Evolutionary conservation across 2,888 invertebrate genomes (phyloP).

Genomic region (Conomelus anceps): DNA sequence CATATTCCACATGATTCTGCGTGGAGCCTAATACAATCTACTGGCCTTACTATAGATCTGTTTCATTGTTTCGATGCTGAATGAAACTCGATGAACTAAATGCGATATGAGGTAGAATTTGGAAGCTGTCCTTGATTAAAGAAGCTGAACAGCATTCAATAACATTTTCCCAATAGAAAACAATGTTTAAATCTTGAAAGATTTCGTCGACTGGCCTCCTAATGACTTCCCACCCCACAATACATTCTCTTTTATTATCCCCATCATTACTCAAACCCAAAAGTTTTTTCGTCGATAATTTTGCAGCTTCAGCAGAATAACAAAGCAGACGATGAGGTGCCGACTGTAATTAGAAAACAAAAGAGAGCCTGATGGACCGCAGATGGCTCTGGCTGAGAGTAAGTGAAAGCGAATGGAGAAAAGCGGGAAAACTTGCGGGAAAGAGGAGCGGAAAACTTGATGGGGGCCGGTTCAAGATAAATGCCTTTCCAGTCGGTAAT

Average conservation of each 20-base stretch:
- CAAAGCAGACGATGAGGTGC: background rate
- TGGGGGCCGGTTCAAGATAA: slow-evolving; percentile 2
- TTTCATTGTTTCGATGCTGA: too few species aligned
- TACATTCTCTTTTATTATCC: background rate
- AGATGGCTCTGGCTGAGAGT: background rate
- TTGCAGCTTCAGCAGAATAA: background rate
- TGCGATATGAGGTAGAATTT: background rate
- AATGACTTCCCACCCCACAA: background rate
- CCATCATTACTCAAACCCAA: background rate
- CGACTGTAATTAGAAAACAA: slow-evolving; percentile 9
- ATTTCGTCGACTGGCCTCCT: background rate
- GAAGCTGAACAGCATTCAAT: background rate
- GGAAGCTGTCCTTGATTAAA: background rate
- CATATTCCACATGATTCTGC: too few species aligned
- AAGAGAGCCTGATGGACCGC: background rate
- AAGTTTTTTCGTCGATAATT: background rate
- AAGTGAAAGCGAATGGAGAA: background rate
- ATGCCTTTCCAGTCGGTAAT: slow-evolving; percentile 1
- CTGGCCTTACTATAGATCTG: too few species aligned
- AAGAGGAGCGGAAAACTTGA: slow-evolving; percentile 1
- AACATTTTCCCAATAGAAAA: background rate
- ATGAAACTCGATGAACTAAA: too few species aligned
- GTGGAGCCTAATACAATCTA: too few species aligned
- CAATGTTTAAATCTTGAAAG: background rate
- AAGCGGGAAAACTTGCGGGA: background rate